Evolutionary conservation across 2,888 invertebrate species (phyloP).

Genomic region (Apoda limacodes): DNA sequence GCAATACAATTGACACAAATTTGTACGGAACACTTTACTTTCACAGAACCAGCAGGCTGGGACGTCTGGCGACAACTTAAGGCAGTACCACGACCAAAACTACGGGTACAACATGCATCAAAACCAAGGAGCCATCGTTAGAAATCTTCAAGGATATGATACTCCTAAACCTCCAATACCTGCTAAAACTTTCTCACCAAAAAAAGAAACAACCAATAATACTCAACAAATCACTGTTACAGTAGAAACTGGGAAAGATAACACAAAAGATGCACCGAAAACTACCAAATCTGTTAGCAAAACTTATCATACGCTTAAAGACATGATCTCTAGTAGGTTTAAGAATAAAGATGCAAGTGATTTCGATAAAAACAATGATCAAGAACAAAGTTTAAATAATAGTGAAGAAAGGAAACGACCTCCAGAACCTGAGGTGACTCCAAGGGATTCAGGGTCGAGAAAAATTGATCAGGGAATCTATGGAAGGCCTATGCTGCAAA

Average conservation of each 20-base stretch:
- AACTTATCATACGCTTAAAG: slow-evolving; percentile 85
- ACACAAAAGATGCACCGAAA: slow-evolving; percentile 66
- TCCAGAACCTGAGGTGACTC: slow-evolving; percentile 51
- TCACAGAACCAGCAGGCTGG: slow-evolving; percentile 65
- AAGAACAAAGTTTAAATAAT: slow-evolving; percentile 70
- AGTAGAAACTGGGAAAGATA: slow-evolving; percentile 71
- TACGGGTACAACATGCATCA: slow-evolving; percentile 62
- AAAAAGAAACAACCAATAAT: slow-evolving; percentile 51
- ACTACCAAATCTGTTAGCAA: slow-evolving; percentile 77
- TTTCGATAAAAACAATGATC: slow-evolving; percentile 61
- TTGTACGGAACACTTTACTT: slow-evolving; percentile 11
- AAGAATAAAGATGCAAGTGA: slow-evolving; percentile 73
- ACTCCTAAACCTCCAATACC: slow-evolving; percentile 59
- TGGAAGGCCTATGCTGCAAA: slow-evolving; percentile 69
- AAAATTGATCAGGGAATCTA: slow-evolving; percentile 73
- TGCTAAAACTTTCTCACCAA: slow-evolving; percentile 53
- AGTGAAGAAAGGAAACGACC: slow-evolving; percentile 68
- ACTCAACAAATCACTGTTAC: slow-evolving; percentile 67
- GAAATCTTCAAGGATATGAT: slow-evolving; percentile 55
- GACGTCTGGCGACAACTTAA: slow-evolving; percentile 53
- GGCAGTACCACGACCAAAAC: slow-evolving; percentile 65
- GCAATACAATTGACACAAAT: slow-evolving; percentile 28
- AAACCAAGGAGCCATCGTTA: slow-evolving; percentile 42
- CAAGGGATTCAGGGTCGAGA: slow-evolving; percentile 52
- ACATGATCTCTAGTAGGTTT: slow-evolving; percentile 85